Evolutionary conservation across 2,888 invertebrate genomes (phyloP), one percentile per base, ranked within the genome.

Genomic region (Habroteleia sp.): DNA sequence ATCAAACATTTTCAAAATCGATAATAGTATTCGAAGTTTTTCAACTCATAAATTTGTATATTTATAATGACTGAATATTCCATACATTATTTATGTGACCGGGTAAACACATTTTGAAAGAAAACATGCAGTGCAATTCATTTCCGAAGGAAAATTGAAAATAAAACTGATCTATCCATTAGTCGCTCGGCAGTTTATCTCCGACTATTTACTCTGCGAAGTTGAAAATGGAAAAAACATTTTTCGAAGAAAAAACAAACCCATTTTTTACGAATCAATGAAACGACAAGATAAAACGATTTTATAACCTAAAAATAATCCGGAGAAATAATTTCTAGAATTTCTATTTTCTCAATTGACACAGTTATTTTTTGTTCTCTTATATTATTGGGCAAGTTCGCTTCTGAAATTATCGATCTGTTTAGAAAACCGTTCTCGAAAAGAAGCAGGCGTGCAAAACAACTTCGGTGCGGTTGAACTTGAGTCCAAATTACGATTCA

Each of bases 401-500:
- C 20, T 20, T 20, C 5, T 2, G 10, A 37, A 58, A 58, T 58
- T 44, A 44, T 58, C 31, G 60, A 37, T 16, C 37, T 60, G 46
- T 60, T 60, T 60, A 58, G 44, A 42, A n/a, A 3, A 13, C 10
- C 44, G 46, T 27, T 37, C 17, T 8, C 14, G 33, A 44, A 54
- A 65, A 44, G 54, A 44, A 37, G 37, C 37, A 35, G 42, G 27
- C 13, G 29, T n/a, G 14, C 37, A 14, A 33, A 20, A 31, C 35
- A 69, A 60, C 29, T 69, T 69, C 37, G 25, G 17, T 31, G 14
- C 65, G 17, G 44, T 56, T 31, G n/a, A 41, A 68, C 46, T 66
- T 35, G 14, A 17, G 72, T 42, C 46, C 63, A 14, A 58, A 65
- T 72, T 72, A 58, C 29, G 29, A 25, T 62, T 48, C 50, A 29